Percentiles rank a stretch among this genome's conserved stretches.
Conservation (phyloP, 2,113 vertebrate genomes). For the Meleagris gallopavo region DNA sequence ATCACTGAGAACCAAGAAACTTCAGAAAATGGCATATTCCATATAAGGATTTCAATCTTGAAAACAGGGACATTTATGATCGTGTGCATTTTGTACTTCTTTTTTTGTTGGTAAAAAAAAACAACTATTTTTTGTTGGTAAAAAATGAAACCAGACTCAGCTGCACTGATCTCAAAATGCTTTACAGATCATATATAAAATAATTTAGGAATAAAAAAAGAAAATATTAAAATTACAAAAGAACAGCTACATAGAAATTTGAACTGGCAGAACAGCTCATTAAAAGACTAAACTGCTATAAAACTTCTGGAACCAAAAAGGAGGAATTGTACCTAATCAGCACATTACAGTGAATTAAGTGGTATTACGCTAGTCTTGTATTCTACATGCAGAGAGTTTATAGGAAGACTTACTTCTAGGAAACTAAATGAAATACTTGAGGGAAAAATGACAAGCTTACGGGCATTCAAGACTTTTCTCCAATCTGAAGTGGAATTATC, state of each 20-base stretch:
- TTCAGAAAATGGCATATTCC: not conserved
- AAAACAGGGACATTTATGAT: not conserved
- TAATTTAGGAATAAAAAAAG: not conserved
- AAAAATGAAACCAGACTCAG: not conserved
- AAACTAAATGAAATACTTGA: not conserved
- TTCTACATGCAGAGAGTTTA: not conserved
- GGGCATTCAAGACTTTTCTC: not conserved
- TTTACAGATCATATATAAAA: not conserved
- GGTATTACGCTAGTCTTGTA: not conserved
- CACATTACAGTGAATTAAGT: not conserved
- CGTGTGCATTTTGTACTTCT: rapidly evolving
- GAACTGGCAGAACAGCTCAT: not conserved
- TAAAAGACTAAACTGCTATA: not conserved
- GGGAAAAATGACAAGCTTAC: not conserved
- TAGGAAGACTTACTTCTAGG: not conserved
- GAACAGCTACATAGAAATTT: not conserved
- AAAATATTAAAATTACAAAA: constrained; percentile 4
- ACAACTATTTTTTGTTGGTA: not conserved
- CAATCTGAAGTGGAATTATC: not conserved
- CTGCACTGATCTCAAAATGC: not conserved
- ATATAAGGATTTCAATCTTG: not conserved
- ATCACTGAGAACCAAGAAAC: not conserved
- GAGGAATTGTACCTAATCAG: not conserved
- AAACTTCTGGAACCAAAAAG: not conserved
- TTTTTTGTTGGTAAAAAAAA: not conserved